A percentile compares a stretch with the other conserved stretches of the same genome.
phyloP scores from a whole-genome alignment of 1,140 invertebrate genomes.

The Saccostrea echinata region DNA sequence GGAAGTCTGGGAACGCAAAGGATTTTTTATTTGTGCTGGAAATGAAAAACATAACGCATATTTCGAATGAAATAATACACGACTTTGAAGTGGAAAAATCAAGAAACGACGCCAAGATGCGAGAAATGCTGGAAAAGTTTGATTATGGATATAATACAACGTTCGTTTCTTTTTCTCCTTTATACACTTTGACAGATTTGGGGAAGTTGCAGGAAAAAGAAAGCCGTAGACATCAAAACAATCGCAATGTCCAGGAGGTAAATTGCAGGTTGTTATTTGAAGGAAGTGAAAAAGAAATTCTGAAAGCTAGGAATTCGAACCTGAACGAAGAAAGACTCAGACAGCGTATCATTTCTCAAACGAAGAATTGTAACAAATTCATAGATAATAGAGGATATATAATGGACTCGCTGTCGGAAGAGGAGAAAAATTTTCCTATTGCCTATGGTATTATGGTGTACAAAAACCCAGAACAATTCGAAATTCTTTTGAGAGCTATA shows the following conservation, averaged over 20 bases:
- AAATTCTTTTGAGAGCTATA: constrained; percentile 69
- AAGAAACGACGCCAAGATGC: background rate
- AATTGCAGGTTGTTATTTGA: constrained; percentile 2
- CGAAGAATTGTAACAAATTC: constrained; percentile 44
- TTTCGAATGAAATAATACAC: background rate
- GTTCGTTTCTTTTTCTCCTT: background rate
- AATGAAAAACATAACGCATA: background rate
- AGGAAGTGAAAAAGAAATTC: background rate
- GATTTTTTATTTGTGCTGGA: background rate
- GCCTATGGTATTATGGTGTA: constrained; percentile 74
- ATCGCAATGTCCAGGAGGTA: background rate
- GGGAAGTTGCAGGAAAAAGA: background rate
- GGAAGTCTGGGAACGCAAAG: background rate
- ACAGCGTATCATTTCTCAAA: background rate
- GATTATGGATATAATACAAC: background rate
- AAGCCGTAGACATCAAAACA: background rate
- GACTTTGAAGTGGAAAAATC: background rate
- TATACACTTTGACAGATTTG: background rate
- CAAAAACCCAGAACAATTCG: constrained; percentile 69
- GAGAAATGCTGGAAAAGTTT: background rate
- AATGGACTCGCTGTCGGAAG: constrained; percentile 50
- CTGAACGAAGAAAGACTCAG: background rate
- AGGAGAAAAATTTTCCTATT: constrained; percentile 69
- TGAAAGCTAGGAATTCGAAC: background rate
- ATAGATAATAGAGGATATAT: constrained; percentile 59